Evolutionary conservation across 1,140 invertebrate species (phyloP).

Genomic region (Brachionus koreanus): DNA sequence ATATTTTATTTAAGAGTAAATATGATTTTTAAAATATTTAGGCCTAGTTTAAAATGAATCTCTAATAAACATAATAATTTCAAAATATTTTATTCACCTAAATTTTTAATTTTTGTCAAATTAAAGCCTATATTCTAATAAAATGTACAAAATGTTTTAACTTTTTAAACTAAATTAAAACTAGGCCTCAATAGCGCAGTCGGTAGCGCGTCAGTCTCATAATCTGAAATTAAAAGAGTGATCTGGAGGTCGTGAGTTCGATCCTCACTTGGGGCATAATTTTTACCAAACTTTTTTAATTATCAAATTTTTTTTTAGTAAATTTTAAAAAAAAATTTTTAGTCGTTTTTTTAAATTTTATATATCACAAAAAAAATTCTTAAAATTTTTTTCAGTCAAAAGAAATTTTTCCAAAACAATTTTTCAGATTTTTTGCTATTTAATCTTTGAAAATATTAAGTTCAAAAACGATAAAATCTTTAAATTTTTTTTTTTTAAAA

Average conservation of each 20-base stretch:
- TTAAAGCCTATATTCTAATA: background rate
- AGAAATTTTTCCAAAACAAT: too few relatives aligned
- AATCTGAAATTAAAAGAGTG: background rate
- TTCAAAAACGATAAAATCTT: too few relatives aligned
- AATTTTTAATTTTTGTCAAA: background rate
- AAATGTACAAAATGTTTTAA: background rate
- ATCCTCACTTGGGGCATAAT: slow-evolving; percentile 26
- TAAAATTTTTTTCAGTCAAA: too few relatives aligned
- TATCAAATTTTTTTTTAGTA: too few relatives aligned
- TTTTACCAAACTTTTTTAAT: too few relatives aligned
- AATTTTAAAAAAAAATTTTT: background rate
- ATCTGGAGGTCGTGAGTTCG: slow-evolving; percentile 34
- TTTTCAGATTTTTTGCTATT: too few relatives aligned
- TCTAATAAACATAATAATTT: background rate
- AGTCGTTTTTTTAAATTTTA: too few relatives aligned
- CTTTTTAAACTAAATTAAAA: background rate
- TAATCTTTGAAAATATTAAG: too few relatives aligned
- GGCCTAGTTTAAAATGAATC: background rate
- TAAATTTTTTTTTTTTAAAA: too few relatives aligned
- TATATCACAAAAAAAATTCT: too few relatives aligned
- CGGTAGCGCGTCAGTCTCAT: slow-evolving; percentile 34
- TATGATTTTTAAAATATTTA: background rate
- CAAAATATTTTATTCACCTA: background rate
- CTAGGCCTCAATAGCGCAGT: slow-evolving; percentile 20
- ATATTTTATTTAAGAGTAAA: background rate